Percentiles rank a stretch among this genome's conserved stretches.
Evolutionary conservation across 2,113 vertebrate genomes (phyloP).

Genomic region (Paradoxurus hermaphroditus): DNA sequence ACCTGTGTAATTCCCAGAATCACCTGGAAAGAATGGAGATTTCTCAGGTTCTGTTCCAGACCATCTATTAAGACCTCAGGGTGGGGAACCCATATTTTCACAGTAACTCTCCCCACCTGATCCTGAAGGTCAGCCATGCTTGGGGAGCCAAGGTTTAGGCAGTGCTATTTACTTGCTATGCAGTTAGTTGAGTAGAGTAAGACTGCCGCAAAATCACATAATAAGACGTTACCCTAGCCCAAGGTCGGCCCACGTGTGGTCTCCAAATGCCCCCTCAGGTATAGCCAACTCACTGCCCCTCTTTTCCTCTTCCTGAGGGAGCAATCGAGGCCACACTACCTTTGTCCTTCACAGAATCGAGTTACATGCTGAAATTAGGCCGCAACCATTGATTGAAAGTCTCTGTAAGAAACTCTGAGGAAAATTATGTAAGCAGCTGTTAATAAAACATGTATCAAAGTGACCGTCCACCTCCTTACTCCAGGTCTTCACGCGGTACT

Average conservation of each 20-base stretch:
- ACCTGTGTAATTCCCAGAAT: background rate
- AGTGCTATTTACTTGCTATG: background rate
- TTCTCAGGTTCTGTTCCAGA: background rate
- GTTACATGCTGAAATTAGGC: background rate
- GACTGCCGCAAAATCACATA: background rate
- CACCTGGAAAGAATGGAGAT: background rate
- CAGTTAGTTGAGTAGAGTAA: background rate
- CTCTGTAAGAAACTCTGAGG: conserved; percentile 3
- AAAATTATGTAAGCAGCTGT: background rate
- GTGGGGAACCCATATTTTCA: background rate
- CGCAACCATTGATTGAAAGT: background rate
- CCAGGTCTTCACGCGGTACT: background rate
- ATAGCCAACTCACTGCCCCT: background rate
- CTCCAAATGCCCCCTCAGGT: background rate
- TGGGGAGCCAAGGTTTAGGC: background rate
- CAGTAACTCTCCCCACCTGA: background rate
- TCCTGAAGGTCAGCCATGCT: background rate
- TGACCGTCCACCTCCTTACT: background rate
- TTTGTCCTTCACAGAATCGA: background rate
- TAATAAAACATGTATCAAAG: conserved; percentile 16
- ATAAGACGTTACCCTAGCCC: background rate
- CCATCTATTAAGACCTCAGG: background rate
- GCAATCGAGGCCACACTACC: background rate
- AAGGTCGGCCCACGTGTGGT: background rate
- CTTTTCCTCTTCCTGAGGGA: background rate